A percentile compares a stretch with the other conserved stretches of the same genome.
Conservation (phyloP, 2,797 vertebrate genomes). For the Periparus ater region DNA sequence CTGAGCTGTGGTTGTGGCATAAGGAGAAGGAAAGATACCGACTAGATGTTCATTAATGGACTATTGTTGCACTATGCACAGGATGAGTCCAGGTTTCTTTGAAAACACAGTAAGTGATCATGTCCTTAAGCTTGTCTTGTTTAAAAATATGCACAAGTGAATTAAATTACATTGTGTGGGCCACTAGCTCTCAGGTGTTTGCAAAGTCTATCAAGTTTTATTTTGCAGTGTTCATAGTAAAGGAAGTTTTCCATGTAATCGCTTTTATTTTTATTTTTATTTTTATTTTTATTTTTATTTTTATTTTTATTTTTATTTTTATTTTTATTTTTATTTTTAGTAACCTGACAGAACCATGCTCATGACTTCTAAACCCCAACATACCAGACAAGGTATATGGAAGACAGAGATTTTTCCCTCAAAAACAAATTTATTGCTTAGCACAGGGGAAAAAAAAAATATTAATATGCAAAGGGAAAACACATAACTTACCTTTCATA, state of each 20-base stretch:
- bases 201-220: neutral
- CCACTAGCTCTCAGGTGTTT: neutral
- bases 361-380: neutral
- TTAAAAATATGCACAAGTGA: neutral
- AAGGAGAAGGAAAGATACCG: neutral
- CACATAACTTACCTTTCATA: neutral
- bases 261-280: too few relatives aligned
- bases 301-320: too few relatives aligned
- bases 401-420: rapidly evolving
- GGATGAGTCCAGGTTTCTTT: neutral
- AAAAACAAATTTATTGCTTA: neutral
- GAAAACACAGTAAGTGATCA: neutral
- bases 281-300: too few relatives aligned
- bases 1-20: neutral
- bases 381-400: neutral
- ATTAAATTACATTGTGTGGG: neutral
- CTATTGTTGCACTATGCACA: rapidly evolving
- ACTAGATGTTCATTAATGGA: neutral
- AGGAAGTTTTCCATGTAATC: neutral
- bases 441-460: neutral
- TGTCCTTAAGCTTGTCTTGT: neutral
- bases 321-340: too few relatives aligned
- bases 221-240: neutral
- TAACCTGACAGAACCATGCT: neutral
- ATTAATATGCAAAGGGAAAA: neutral